A percentile compares a stretch with the other conserved stretches of the same genome.
phyloP scores from a whole-genome alignment of 1,140 invertebrate species.

The Colletes latitarsis region DNA sequence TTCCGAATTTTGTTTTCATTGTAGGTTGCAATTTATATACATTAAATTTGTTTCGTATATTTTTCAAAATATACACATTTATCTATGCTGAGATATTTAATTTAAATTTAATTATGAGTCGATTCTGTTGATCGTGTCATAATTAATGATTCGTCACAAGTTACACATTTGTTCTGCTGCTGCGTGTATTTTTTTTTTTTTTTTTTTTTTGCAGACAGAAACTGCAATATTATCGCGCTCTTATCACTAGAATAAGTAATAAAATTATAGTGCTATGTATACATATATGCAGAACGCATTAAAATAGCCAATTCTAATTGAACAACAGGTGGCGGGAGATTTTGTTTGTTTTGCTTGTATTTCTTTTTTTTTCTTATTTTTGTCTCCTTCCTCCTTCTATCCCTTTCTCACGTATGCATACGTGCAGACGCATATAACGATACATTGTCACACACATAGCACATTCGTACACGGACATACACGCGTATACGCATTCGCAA shows the following conservation, averaged over 20 bases:
- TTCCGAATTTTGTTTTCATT: constrained; percentile 14
- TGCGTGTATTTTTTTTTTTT: constrained; percentile 17
- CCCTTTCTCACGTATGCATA: constrained; percentile 21
- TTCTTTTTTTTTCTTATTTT: constrained; percentile 15
- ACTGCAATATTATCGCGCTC: constrained; percentile 10
- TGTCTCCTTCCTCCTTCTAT: background rate
- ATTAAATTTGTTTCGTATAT: background rate
- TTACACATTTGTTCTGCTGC: constrained; percentile 15
- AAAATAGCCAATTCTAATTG: constrained; percentile 45
- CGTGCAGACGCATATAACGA: constrained; percentile 35
- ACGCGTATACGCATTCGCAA: constrained; percentile 68
- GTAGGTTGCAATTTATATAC: constrained; percentile 16
- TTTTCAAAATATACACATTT: constrained; percentile 1
- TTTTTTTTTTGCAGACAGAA: constrained; percentile 21
- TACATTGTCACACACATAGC: constrained; percentile 49
- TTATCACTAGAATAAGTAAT: constrained; percentile 26
- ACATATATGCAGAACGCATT: constrained; percentile 35
- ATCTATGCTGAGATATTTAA: constrained; percentile 12
- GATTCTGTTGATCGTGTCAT: background rate
- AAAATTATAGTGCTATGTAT: constrained; percentile 29
- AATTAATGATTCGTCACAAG: background rate
- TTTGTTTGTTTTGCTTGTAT: constrained; percentile 16
- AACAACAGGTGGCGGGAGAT: constrained; percentile 33
- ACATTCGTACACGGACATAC: constrained; percentile 62
- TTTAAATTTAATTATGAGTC: constrained; percentile 15